phyloP scores from a whole-genome alignment of 2,888 invertebrate species.

The Caenorhabditis plicata region DNA sequence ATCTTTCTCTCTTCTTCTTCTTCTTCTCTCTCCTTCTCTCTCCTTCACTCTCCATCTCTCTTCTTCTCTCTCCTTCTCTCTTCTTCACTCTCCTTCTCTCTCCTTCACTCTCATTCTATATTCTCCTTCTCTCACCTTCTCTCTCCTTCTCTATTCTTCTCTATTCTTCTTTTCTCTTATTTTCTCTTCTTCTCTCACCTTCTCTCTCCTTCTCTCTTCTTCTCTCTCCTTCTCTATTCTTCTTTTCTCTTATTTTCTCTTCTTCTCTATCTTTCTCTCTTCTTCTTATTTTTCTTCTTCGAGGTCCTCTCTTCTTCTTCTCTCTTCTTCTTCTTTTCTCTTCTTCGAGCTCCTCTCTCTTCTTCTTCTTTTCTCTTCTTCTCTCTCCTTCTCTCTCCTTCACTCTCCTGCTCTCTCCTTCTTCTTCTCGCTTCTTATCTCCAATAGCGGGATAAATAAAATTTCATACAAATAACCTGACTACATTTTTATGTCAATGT shows the following conservation, averaged over 20 bases:
- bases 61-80: not conserved
- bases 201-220: conserved; percentile 3
- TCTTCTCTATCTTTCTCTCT: conserved; percentile 5
- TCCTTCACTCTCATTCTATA: not conserved
- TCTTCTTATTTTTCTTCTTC: not conserved
- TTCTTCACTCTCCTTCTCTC: not conserved
- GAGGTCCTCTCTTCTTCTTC: not conserved
- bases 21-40: conserved; percentile 1
- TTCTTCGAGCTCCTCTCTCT: not conserved
- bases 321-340: conserved; percentile 11
- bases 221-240: conserved; percentile 1
- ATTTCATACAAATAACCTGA: too few species aligned
- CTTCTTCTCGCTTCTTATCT: conserved; percentile 7
- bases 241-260: not conserved
- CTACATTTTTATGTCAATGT: too few species aligned
- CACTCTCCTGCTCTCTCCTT: not conserved
- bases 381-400: not conserved
- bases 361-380: not conserved
- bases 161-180: conserved; percentile 1
- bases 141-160: not conserved
- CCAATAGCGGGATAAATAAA: too few species aligned
- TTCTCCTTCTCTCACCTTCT: not conserved
- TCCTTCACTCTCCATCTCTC: conserved; percentile 1
- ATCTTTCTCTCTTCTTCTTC: conserved; percentile 1
- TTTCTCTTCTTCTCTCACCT: not conserved